Conservation (phyloP, 2,888 invertebrate genomes). For the Phyllotreta cruciferae region DNA sequence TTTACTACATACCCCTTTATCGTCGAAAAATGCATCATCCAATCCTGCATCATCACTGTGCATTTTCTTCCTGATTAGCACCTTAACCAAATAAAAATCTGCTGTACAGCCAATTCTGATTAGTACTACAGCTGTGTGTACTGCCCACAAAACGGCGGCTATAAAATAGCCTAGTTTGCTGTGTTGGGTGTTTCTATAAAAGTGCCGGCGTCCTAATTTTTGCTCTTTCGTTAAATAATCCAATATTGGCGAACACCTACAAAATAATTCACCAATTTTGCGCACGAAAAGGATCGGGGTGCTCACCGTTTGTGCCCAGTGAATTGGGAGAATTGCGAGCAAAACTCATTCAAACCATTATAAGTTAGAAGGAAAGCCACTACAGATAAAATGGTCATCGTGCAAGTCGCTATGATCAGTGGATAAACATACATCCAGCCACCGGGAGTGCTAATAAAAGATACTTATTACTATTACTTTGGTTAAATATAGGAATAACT, state of each 20-base stretch:
- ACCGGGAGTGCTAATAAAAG: conserved; percentile 45
- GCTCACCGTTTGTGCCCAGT: conserved; percentile 45
- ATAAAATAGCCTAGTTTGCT: conserved; percentile 35
- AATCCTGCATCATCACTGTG: too few relatives aligned
- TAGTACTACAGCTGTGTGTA: conserved; percentile 42
- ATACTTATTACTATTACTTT: too few relatives aligned
- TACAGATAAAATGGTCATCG: conserved; percentile 40
- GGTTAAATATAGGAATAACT: conserved; percentile 26
- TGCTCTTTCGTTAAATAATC: conserved; percentile 48
- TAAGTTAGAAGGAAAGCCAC: conserved; percentile 31
- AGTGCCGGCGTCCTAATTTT: conserved; percentile 20
- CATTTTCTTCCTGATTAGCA: conserved; percentile 13
- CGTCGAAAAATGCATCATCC: too few relatives aligned
- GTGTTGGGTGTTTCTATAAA: conserved; percentile 32
- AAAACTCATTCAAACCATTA: conserved; percentile 46
- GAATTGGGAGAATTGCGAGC: conserved; percentile 44
- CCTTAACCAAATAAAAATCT: conserved; percentile 43
- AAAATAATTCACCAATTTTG: not conserved
- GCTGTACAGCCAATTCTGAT: conserved; percentile 45
- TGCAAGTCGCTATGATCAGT: conserved; percentile 37
- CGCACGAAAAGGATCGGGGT: not conserved
- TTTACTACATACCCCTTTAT: too few relatives aligned
- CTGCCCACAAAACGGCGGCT: conserved; percentile 44
- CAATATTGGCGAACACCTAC: conserved; percentile 45
- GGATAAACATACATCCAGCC: conserved; percentile 51